Conservation (phyloP, 2,888 invertebrate species). For the Thymelicus acteon region DNA sequence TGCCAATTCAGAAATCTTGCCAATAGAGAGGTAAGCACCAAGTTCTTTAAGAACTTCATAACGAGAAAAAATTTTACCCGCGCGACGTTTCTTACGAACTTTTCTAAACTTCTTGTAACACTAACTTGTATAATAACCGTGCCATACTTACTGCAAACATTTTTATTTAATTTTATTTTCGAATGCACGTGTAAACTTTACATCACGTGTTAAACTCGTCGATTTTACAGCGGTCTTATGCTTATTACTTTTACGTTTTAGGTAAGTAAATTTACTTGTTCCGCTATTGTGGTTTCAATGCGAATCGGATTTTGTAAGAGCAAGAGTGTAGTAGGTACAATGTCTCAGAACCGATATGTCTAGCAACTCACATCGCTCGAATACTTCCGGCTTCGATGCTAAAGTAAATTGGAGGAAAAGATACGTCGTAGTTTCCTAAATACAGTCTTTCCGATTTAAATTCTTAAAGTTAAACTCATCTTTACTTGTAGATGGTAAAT, state of each 20-base stretch:
- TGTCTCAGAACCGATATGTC: neutral
- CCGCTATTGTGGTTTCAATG: neutral
- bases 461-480: neutral
- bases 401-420: neutral
- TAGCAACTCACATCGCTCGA: neutral
- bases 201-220: neutral
- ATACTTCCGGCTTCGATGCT: neutral
- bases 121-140: slow-evolving; percentile 30
- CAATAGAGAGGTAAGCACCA: slow-evolving; percentile 35
- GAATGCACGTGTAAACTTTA: slow-evolving; percentile 11
- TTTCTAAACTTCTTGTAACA: slow-evolving; percentile 35
- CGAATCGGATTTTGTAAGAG: neutral
- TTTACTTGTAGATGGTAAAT: neutral
- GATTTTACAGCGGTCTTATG: neutral
- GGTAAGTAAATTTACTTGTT: too few relatives aligned
- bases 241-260: neutral
- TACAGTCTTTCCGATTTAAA: neutral
- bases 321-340: neutral
- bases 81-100: slow-evolving; percentile 22
- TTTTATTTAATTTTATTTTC: slow-evolving; percentile 27
- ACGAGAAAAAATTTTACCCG: slow-evolving; percentile 37
- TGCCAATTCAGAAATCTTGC: slow-evolving; percentile 36
- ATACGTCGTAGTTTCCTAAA: neutral
- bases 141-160: slow-evolving; percentile 10
- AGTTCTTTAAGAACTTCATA: slow-evolving; percentile 38